Evolutionary conservation across 2,888 invertebrate species (phyloP), one percentile per base, ranked within the genome.

Genomic region (Drosophila conformis): DNA sequence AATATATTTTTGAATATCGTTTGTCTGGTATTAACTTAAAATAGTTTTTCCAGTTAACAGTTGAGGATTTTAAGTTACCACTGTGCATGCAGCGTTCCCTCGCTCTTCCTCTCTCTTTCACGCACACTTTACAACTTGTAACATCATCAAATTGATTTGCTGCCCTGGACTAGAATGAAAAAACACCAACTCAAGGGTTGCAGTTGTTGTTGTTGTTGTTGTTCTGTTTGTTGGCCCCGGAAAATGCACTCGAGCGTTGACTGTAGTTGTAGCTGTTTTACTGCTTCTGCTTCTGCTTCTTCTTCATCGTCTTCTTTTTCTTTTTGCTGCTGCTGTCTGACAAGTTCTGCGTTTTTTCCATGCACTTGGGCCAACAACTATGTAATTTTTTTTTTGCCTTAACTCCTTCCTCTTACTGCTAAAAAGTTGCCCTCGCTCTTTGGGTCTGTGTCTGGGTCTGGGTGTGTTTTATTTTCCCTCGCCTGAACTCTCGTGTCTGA

Each of bases 181-280:
- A 27, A 69, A 62, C 59, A 70, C 49, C 57, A 65, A 59, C 62
- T 56, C 63, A 73, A 72, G 85, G 78, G 72, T 87, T 89, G 75
- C 62, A 68, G 69, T 60, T 69, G 73, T 59, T 62, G 76, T 66
- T 71, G 73, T 59, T 62, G 76, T 66, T 71, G 71, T 65, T 36
- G 51, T 49, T 52, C 13, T 48, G 64, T 56, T 76, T 79, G 76
- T 80, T 89, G 89, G 90, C 88, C 88, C 90, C 82, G 86, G 85
- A 89, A 87, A 87, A 87, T 87, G 82, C 90, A 86, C 73, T 84
- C 80, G 80, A 90, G 89, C 84, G 89, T 83, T 79, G 83, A 82
- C 79, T 78, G 79, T 82, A 78, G 46, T 46, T 78, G 61, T 82
- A 73, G 74, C 60, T 78, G 74, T 66, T 73, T 56, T 57, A 73